A percentile compares a stretch with the other conserved stretches of the same genome.
These are phyloP conservation scores for Megalopta genalis DNA, from an alignment of 1,140 invertebrate species.

Conservation along the genomic window DNA sequence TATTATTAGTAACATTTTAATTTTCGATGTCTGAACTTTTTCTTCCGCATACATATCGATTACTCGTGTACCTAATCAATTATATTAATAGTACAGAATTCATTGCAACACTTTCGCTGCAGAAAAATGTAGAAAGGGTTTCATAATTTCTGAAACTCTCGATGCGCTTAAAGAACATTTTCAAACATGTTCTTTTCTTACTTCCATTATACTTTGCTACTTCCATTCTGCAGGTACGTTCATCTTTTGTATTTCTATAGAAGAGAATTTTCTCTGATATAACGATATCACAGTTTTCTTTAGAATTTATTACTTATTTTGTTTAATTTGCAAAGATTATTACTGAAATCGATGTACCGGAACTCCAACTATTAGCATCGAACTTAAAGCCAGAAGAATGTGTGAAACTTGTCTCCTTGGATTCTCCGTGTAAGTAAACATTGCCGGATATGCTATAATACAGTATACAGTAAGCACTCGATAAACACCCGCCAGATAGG, in stretches of 20 bases:
- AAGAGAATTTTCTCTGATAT: background rate
- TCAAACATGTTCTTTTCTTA: background rate
- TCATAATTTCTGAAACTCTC: background rate
- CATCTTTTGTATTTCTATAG: background rate
- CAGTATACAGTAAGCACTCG: too few relatives aligned
- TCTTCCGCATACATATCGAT: background rate
- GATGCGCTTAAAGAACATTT: conserved; percentile 16
- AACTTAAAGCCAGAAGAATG: conserved; percentile 40
- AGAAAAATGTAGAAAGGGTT: background rate
- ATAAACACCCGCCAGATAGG: too few relatives aligned
- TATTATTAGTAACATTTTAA: too few relatives aligned
- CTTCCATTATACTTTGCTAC: background rate
- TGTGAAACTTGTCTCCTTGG: conserved; percentile 13
- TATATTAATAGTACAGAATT: background rate
- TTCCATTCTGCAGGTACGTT: conserved; percentile 5
- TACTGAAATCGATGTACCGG: conserved; percentile 23
- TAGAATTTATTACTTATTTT: background rate
- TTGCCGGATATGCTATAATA: too few relatives aligned
- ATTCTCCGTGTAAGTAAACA: conserved; percentile 23
- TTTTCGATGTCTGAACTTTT: background rate
- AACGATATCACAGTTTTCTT: background rate
- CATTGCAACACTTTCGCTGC: background rate
- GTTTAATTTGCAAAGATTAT: conserved; percentile 2
- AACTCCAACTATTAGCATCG: conserved; percentile 31
- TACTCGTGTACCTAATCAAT: background rate